Conservation (phyloP, 2,888 invertebrate species). For the Dendrolimus pini region DNA sequence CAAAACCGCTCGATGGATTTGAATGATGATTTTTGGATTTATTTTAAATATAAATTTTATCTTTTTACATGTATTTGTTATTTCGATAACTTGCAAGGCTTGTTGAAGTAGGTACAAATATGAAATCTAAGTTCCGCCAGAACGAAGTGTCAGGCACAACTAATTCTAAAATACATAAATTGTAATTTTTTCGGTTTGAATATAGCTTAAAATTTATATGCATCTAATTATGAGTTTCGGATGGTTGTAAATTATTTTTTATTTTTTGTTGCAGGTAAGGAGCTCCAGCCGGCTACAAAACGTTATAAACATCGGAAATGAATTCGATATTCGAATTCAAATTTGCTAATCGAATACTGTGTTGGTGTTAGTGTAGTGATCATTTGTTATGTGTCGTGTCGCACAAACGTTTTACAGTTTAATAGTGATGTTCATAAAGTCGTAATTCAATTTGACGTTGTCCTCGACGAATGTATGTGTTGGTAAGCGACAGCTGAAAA, state of each 20-base stretch:
- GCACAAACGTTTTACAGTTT: slow-evolving; percentile 51
- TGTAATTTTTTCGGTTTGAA: no score
- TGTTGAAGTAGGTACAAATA: no score
- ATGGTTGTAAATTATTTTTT: slow-evolving; percentile 18
- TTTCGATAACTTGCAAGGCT: no score
- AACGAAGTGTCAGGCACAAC: no score
- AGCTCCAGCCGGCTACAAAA: slow-evolving; percentile 20
- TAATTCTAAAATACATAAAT: no score
- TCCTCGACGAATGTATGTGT: slow-evolving; percentile 35
- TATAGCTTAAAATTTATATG: slow-evolving; percentile 3
- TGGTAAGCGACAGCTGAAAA: slow-evolving; percentile 55
- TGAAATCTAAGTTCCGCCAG: no score
- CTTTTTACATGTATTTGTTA: no score
- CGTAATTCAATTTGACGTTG: slow-evolving; percentile 54
- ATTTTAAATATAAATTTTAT: no score
- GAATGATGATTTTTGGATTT: no score
- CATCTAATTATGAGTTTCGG: slow-evolving; percentile 8
- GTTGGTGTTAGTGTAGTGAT: slow-evolving; percentile 32
- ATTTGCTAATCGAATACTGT: slow-evolving; percentile 23
- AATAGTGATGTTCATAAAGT: slow-evolving; percentile 54
- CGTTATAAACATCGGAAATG: slow-evolving; percentile 26
- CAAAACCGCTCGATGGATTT: no score
- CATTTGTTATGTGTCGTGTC: slow-evolving; percentile 51
- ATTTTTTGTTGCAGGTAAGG: slow-evolving; percentile 67
- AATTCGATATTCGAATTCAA: slow-evolving; percentile 49